These are phyloP conservation scores for Leptoteleia sp. DNA, from an alignment of 1,140 invertebrate genomes.

Conservation along the genomic window DNA sequence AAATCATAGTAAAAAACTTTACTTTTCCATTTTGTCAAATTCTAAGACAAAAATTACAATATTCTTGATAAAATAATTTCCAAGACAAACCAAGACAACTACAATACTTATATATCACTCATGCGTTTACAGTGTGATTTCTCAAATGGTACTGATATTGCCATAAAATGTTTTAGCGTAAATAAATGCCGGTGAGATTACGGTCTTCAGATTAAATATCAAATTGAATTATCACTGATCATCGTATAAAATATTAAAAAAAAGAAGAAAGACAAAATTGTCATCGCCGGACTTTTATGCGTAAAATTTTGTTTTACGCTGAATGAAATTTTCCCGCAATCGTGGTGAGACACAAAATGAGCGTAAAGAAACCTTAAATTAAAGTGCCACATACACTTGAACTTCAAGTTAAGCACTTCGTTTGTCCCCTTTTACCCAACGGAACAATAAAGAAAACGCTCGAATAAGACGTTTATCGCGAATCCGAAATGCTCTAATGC, in stretches of 20 bases:
- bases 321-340: neutral
- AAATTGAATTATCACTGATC: slow-evolving; percentile 5
- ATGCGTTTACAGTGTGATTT: too few species aligned
- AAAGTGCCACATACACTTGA: slow-evolving; percentile 24
- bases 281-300: neutral
- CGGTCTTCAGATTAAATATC: slow-evolving; percentile 9
- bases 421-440: slow-evolving; percentile 13
- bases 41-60: too few species aligned
- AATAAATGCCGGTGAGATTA: slow-evolving; percentile 3
- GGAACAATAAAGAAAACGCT: slow-evolving; percentile 21
- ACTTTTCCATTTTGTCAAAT: too few species aligned
- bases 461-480: too few species aligned
- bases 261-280: too few species aligned
- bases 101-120: too few species aligned
- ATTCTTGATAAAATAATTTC: too few species aligned
- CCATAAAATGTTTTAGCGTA: neutral
- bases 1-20: too few species aligned
- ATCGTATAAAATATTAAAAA: slow-evolving; percentile 1
- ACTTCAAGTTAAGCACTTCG: slow-evolving; percentile 35
- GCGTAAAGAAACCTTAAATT: slow-evolving; percentile 37
- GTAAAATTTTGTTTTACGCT: neutral
- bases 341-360: slow-evolving; percentile 10
- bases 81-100: too few species aligned
- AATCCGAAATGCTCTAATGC: too few species aligned
- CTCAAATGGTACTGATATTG: too few species aligned